Evolutionary conservation across 2,888 invertebrate species (phyloP), one percentile per base, ranked within the genome.

Genomic region (Tenthredo amoena): DNA sequence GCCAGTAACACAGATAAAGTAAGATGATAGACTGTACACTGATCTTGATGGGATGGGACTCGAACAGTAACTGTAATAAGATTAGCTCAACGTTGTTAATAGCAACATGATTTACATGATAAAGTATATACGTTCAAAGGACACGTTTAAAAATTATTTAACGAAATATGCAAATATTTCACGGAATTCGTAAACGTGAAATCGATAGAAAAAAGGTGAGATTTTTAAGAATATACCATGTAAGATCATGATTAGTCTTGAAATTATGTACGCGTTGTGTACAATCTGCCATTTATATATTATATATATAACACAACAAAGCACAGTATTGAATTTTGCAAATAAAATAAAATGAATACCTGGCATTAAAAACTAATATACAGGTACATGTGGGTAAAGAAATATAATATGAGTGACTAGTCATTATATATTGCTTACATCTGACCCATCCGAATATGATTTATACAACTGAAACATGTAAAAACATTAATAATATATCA

Each of bases 361-460:
- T 83, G 68, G 68, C 68, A 47, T 65, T 62, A 71, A 71, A 62
- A 68, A 68, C 68, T 83, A 68, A 71, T 83, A 68, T 68, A 83
- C 68, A 83, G 68, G 71, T 68, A 83, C 82, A 85, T 76, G 79
- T 71, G 82, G 85, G 26, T 37, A 85, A 85, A 82, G 85, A 82
- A 82, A 85, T 65, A 85, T 85, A 85, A 85, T 85, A 85, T 37
- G 79, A 71, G 82, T 71, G 85, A 81, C 68, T 68, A 83, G 43
- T 83, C 83, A 82, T 71, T 85, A 71, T 85, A 85, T 85, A 90
- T 92, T 93, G 93, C 93, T 93, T 93, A 93, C 93, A 93, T 93
- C 92, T 91, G 92, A 93, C 89, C 92, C 93, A 90, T 93, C 93
- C 92, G 93, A 93, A 92, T 92, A 92, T 86, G 93, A 93, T 89